phyloP scores from a whole-genome alignment of 2,797 vertebrate species.

The Botia kubotai region DNA sequence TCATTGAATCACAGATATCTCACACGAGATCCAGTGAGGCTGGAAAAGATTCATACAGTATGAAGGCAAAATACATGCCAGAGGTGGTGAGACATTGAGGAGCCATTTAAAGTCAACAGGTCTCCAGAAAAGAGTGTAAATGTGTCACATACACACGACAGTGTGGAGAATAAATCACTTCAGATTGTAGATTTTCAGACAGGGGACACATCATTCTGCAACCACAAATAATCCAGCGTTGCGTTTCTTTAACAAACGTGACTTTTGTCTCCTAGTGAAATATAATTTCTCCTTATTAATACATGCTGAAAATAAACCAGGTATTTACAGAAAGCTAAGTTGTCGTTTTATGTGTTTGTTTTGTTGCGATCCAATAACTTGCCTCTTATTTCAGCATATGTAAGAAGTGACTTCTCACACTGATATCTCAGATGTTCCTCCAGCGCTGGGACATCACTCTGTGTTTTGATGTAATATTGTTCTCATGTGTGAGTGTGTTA shows the following conservation, averaged over 20 bases:
- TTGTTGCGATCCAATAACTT: neutral
- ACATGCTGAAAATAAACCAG: slow-evolving; percentile 15
- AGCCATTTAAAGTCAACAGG: slow-evolving; percentile 14
- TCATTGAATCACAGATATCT: slow-evolving; percentile 44
- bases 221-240: no score
- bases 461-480: no score
- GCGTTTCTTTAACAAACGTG: neutral
- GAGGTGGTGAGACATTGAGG: slow-evolving; percentile 48
- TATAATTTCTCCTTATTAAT: neutral
- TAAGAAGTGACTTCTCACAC: no score
- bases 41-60: slow-evolving; percentile 46
- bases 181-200: no score
- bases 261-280: neutral
- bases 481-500: neutral
- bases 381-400: neutral
- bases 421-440: no score
- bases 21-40: slow-evolving; percentile 52
- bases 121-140: slow-evolving; percentile 23
- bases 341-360: neutral
- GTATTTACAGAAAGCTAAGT: neutral
- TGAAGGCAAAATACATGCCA: slow-evolving; percentile 57
- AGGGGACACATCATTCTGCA: no score
- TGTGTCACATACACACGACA: slow-evolving; percentile 17
- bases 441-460: no score
- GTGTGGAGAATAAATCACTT: no score